These are phyloP conservation scores for Geodia barretti DNA, from an alignment of 37 sponge, comb jelly and placozoan genomes.

Conservation along the genomic window DNA sequence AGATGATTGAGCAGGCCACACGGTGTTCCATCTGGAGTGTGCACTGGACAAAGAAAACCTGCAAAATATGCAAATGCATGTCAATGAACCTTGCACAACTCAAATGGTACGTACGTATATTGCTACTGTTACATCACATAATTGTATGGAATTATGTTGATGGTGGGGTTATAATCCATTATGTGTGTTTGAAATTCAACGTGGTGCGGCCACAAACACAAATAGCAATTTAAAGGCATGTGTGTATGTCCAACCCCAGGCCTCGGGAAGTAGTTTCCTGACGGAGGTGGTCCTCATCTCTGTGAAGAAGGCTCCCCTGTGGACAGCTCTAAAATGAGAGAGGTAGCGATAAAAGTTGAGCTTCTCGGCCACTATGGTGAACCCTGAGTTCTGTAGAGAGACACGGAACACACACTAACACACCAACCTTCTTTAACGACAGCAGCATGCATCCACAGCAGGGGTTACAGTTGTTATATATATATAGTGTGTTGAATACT, in stretches of 20 bases:
- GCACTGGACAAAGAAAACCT: slow-evolving; percentile 98
- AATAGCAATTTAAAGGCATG: background rate
- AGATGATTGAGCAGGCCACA: slow-evolving; percentile 98
- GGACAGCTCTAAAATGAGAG: slow-evolving; percentile 96
- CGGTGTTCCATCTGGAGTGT: slow-evolving; percentile 99
- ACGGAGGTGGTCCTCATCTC: slow-evolving; percentile 95
- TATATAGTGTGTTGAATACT: no score
- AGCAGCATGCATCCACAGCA: no score
- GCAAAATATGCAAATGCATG: background rate
- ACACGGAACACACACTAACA: no score
- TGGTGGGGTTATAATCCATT: no score
- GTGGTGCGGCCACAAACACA: background rate
- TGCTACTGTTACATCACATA: background rate
- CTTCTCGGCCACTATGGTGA: slow-evolving; percentile 95
- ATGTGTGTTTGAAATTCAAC: no score
- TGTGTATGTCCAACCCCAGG: slow-evolving; percentile 75
- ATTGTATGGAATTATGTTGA: background rate
- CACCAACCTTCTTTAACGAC: no score
- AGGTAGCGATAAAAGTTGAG: slow-evolving; percentile 95
- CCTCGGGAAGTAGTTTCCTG: slow-evolving; percentile 94
- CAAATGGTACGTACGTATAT: background rate
- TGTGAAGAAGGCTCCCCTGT: slow-evolving; percentile 96
- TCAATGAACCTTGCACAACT: background rate
- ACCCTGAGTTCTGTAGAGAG: slow-evolving; percentile 73
- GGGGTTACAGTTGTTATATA: no score